These are phyloP conservation scores for Podiceps cristatus DNA, from an alignment of 2,113 vertebrate species.

Conservation along the genomic window DNA sequence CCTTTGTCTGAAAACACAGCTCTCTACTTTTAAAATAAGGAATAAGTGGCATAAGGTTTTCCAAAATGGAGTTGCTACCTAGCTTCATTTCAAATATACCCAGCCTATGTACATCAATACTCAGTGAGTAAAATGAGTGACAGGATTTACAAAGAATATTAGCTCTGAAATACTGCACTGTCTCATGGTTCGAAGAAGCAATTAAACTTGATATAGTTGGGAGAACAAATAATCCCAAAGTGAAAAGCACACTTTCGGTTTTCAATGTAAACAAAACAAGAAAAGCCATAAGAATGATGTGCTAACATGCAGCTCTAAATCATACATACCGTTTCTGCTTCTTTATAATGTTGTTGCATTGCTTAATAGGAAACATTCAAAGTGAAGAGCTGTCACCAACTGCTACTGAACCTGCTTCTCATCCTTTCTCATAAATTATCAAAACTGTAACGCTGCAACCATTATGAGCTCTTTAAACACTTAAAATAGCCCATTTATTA, in stretches of 20 bases:
- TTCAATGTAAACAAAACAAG: neutral
- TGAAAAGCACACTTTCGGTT: neutral
- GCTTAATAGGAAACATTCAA: neutral
- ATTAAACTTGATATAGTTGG: conserved; percentile 45
- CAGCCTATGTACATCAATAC: neutral
- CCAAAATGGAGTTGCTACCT: neutral
- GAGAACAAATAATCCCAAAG: conserved; percentile 53
- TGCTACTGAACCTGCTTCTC: neutral
- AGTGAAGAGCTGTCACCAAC: neutral
- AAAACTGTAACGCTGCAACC: neutral
- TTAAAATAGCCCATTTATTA: neutral
- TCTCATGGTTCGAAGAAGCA: neutral
- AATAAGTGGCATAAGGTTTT: neutral
- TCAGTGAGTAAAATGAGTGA: conserved; percentile 23
- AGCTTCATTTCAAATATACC: neutral
- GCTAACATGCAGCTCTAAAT: neutral
- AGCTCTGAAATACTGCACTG: neutral
- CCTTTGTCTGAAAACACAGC: neutral
- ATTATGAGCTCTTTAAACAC: neutral
- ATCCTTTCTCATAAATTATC: neutral
- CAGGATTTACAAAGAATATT: neutral
- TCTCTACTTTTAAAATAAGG: neutral
- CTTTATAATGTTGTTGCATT: neutral
- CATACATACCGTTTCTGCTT: neutral
- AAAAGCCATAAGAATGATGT: neutral